phyloP scores from a whole-genome alignment of 1,140 invertebrate species.

The Augochlora pura region DNA sequence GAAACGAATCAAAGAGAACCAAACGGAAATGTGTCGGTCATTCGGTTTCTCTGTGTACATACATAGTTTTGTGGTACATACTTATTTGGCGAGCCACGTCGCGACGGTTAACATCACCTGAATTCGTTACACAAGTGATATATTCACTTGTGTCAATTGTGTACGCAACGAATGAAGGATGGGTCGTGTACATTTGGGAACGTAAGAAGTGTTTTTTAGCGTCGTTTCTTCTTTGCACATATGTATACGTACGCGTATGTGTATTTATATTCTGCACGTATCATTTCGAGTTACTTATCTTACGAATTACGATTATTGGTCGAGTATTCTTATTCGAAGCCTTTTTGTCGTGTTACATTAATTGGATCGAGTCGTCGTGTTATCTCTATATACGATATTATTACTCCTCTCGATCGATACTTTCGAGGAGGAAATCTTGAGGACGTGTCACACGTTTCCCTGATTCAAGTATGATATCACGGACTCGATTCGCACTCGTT shows the following conservation, averaged over 20 bases:
- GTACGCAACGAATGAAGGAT: slow-evolving; percentile 27
- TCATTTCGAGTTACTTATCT: slow-evolving; percentile 29
- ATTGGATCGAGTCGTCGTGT: slow-evolving; percentile 13
- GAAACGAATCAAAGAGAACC: slow-evolving; percentile 1
- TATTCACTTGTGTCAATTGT: slow-evolving; percentile 4
- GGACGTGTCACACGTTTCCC: neutral
- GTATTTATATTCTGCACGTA: neutral
- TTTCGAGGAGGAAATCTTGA: slow-evolving; percentile 23
- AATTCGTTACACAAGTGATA: slow-evolving; percentile 19
- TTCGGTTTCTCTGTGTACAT: slow-evolving; percentile 13
- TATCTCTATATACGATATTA: neutral
- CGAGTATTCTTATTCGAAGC: slow-evolving; percentile 61
- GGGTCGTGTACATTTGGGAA: slow-evolving; percentile 25
- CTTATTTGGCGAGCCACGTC: slow-evolving; percentile 20
- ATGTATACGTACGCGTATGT: neutral
- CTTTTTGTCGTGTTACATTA: slow-evolving; percentile 27
- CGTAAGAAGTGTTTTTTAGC: slow-evolving; percentile 4
- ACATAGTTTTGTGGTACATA: slow-evolving; percentile 25
- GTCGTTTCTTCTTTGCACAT: neutral
- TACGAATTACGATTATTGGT: slow-evolving; percentile 65
- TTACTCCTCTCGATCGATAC: slow-evolving; percentile 21
- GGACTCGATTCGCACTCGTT: slow-evolving; percentile 19
- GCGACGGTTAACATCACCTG: slow-evolving; percentile 5
- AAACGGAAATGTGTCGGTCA: slow-evolving; percentile 47
- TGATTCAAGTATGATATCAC: neutral